Evolutionary conservation across 1,140 invertebrate species (phyloP).

Genomic region (Zaprionus lachaisei): DNA sequence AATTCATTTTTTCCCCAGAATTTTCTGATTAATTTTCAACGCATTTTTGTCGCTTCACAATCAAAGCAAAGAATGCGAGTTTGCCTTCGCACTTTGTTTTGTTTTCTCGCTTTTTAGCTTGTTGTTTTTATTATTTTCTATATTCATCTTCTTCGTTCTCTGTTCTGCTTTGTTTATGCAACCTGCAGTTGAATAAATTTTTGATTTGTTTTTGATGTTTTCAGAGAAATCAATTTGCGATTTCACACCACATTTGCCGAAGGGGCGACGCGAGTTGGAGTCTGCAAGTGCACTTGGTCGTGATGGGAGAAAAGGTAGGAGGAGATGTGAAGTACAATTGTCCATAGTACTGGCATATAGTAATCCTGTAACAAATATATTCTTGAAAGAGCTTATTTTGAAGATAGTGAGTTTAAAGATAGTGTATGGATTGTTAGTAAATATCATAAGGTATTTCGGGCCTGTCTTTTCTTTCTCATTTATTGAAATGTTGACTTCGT

Average conservation of each 20-base stretch:
- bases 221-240: slow-evolving; percentile 19
- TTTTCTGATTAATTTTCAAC: slow-evolving; percentile 61
- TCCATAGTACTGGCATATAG: too few relatives aligned
- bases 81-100: slow-evolving; percentile 18
- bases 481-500: too few relatives aligned
- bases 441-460: too few relatives aligned
- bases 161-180: background rate
- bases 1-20: slow-evolving; percentile 4
- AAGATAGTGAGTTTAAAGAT: too few relatives aligned
- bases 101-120: background rate
- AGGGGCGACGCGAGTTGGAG: background rate
- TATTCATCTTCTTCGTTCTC: slow-evolving; percentile 17
- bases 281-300: background rate
- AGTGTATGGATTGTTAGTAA: too few relatives aligned
- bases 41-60: slow-evolving; percentile 5
- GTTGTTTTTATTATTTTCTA: slow-evolving; percentile 10
- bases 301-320: background rate
- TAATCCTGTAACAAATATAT: too few relatives aligned
- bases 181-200: slow-evolving; percentile 12
- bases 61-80: slow-evolving; percentile 12
- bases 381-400: too few relatives aligned
- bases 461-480: too few relatives aligned
- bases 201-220: slow-evolving; percentile 22
- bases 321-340: background rate
- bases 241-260: slow-evolving; percentile 12